Percentiles rank a stretch among this genome's conserved stretches.
These are phyloP conservation scores for Madoqua kirkii DNA, from an alignment of 2,113 vertebrate species.

Conservation along the genomic window DNA sequence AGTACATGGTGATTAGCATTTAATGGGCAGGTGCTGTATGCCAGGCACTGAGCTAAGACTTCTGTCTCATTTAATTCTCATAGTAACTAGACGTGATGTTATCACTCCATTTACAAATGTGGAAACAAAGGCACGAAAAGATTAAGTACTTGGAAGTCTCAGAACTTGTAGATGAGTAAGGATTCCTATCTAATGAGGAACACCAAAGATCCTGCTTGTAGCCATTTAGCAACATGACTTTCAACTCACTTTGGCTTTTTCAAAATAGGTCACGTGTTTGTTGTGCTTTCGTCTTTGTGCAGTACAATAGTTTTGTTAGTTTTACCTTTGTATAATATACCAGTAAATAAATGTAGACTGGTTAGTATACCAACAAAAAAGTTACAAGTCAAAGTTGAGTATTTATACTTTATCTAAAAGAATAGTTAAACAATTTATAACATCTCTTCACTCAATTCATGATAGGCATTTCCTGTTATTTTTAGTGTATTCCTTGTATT, in stretches of 20 bases:
- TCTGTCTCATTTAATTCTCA: neutral
- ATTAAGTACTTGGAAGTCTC: neutral
- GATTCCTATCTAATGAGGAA: neutral
- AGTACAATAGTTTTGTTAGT: neutral
- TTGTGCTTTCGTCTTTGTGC: neutral
- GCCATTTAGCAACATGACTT: neutral
- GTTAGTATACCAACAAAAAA: neutral
- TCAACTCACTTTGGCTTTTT: neutral
- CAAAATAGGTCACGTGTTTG: neutral
- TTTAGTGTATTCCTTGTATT: neutral
- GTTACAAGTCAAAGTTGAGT: neutral
- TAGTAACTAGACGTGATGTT: neutral
- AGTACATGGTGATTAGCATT: neutral
- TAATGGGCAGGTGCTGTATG: neutral
- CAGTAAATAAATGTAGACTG: neutral
- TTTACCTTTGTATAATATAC: neutral
- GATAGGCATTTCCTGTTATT: neutral
- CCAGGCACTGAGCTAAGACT: neutral
- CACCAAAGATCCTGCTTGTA: neutral
- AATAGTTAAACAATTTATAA: neutral
- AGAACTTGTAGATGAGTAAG: neutral
- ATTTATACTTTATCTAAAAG: neutral
- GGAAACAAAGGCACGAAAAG: neutral
- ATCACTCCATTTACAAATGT: neutral
- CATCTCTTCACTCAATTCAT: neutral